phyloP scores from a whole-genome alignment of 2,797 vertebrate genomes.

The Propithecus deckenii region DNA sequence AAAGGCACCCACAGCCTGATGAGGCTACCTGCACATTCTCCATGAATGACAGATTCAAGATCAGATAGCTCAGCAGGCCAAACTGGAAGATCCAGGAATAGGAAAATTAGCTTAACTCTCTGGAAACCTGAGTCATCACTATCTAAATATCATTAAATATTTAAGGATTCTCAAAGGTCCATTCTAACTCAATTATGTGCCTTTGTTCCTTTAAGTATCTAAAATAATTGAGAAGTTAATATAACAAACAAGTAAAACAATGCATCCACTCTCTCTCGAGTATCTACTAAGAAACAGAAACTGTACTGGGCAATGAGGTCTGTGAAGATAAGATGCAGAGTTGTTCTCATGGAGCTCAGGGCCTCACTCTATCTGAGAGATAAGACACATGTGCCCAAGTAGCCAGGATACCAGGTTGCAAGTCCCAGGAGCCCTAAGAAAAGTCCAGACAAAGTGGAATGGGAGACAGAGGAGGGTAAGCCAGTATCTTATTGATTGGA shows the following conservation, averaged over 20 bases:
- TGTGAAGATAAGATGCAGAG: background rate
- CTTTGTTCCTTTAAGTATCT: background rate
- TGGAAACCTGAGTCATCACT: slow-evolving; percentile 58
- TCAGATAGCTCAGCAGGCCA: slow-evolving; percentile 42
- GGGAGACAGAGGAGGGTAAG: background rate
- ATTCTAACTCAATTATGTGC: background rate
- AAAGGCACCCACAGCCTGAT: background rate
- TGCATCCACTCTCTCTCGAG: background rate
- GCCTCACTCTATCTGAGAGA: background rate
- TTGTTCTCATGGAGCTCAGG: background rate
- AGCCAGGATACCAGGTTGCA: background rate
- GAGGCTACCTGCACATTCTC: background rate
- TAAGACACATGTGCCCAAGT: background rate
- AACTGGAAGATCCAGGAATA: slow-evolving; percentile 57
- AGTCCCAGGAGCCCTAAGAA: background rate
- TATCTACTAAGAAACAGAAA: background rate
- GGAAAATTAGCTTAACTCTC: slow-evolving; percentile 50
- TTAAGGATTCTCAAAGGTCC: slow-evolving; percentile 50
- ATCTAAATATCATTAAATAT: slow-evolving; percentile 60
- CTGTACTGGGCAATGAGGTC: background rate
- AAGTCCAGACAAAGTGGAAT: background rate
- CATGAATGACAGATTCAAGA: slow-evolving; percentile 47
- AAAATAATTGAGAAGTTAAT: background rate
- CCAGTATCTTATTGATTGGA: background rate
- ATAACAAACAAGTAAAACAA: background rate